phyloP scores from a whole-genome alignment of 2,797 vertebrate species.

The Megalops cyprinoides region DNA sequence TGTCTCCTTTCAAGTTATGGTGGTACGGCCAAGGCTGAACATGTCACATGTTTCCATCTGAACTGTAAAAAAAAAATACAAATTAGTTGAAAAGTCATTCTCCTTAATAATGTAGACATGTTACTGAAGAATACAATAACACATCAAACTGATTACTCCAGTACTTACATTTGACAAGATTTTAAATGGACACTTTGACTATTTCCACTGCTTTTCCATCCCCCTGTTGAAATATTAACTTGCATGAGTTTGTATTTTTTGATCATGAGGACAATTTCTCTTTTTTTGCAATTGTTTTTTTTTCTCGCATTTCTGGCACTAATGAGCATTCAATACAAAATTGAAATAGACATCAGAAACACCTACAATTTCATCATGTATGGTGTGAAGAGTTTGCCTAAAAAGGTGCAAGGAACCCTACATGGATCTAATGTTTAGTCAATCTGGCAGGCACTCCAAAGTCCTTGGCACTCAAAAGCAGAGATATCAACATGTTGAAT shows the following conservation, averaged over 20 bases:
- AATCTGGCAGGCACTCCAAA: no score
- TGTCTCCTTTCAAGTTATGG: slow-evolving; percentile 57
- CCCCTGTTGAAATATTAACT: neutral
- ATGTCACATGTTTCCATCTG: slow-evolving; percentile 56
- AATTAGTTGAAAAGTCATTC: neutral
- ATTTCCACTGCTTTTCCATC: neutral
- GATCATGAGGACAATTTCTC: neutral
- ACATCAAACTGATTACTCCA: neutral
- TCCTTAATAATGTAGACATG: neutral
- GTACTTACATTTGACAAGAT: neutral
- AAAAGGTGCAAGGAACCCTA: no score
- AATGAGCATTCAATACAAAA: neutral
- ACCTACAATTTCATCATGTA: no score
- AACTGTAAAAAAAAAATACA: slow-evolving; percentile 52
- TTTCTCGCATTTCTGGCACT: neutral
- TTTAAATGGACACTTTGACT: no score
- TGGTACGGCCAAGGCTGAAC: slow-evolving; percentile 28
- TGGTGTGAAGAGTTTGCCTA: no score
- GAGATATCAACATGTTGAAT: no score
- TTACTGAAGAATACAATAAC: neutral
- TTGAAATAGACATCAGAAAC: no score
- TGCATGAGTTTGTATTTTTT: neutral
- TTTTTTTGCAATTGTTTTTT: slow-evolving; percentile 6
- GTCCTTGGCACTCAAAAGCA: no score
- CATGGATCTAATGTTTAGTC: no score